Conservation (phyloP, 2,113 vertebrate species). For the Pelusios castaneus region DNA sequence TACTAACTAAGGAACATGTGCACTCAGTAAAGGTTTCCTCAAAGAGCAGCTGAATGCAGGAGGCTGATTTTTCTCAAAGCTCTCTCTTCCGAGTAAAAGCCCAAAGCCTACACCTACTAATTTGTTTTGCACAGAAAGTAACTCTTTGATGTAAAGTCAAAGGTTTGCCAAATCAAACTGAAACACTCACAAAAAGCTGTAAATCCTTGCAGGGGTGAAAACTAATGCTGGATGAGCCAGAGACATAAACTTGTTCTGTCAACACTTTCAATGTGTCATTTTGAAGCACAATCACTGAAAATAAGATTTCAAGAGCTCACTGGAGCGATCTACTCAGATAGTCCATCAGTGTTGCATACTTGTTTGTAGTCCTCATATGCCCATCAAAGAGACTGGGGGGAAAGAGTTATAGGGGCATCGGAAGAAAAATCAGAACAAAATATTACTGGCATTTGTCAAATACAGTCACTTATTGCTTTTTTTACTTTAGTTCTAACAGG, state of each 20-base stretch:
- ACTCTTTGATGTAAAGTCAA: neutral
- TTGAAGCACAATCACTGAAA: slow-evolving; percentile 7
- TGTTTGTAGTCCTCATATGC: slow-evolving; percentile 12
- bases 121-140: neutral
- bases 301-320: neutral
- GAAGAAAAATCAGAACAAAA: slow-evolving; percentile 10
- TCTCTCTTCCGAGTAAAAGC: neutral
- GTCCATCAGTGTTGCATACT: neutral
- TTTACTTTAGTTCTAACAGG: neutral
- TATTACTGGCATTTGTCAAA: slow-evolving; percentile 3
- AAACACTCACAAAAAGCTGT: neutral
- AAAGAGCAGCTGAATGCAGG: neutral
- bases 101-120: neutral
- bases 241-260: slow-evolving; percentile 14
- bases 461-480: neutral
- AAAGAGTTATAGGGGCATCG: neutral
- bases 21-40: neutral
- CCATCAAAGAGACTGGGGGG: neutral
- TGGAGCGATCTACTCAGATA: slow-evolving; percentile 1
- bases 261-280: neutral
- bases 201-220: slow-evolving; percentile 24
- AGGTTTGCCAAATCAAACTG: slow-evolving; percentile 1
- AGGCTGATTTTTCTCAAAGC: neutral
- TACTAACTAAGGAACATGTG: neutral
- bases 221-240: neutral